A percentile compares a stretch with the other conserved stretches of the same genome.
phyloP scores from a whole-genome alignment of 2,888 invertebrate genomes.

The Drosophila colorata region DNA sequence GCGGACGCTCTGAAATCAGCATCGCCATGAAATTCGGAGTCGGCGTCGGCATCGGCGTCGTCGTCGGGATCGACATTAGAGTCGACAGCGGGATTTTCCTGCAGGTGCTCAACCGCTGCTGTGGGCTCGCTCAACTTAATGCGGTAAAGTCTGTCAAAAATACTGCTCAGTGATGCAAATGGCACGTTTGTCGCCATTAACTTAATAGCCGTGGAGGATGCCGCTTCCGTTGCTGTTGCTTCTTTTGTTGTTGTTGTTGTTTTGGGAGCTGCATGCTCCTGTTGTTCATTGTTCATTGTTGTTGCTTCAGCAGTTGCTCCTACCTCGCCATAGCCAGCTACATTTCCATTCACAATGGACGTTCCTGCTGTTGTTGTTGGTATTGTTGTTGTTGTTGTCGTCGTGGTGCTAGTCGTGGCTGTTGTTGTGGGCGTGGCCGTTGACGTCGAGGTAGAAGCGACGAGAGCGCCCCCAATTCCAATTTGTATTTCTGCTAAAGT shows the following conservation, averaged over 20 bases:
- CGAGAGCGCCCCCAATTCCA: constrained; percentile 24
- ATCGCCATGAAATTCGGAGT: no score
- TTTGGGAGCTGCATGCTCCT: no score
- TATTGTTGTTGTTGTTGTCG: constrained; percentile 48
- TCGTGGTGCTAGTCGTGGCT: constrained; percentile 71
- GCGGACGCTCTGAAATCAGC: constrained; percentile 8
- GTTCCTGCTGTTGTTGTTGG: constrained; percentile 20
- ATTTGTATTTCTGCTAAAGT: constrained; percentile 58
- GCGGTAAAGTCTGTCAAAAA: constrained; percentile 81
- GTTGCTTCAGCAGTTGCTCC: no score
- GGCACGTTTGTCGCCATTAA: constrained; percentile 60
- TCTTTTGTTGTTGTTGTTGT: neutral
- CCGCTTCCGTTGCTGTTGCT: constrained; percentile 13
- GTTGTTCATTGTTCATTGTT: no score
- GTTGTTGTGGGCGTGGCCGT: constrained; percentile 76
- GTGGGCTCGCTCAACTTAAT: constrained; percentile 79
- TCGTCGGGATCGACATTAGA: neutral
- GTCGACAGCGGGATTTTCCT: neutral
- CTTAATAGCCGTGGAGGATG: constrained; percentile 8
- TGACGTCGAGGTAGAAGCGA: constrained; percentile 53
- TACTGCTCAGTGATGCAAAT: constrained; percentile 47
- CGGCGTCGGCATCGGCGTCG: neutral
- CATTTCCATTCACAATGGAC: constrained; percentile 49
- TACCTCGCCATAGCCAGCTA: constrained; percentile 6
- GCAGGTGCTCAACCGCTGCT: constrained; percentile 43